phyloP scores from a whole-genome alignment of 2,113 vertebrate species.

The Grammomys surdaster region DNA sequence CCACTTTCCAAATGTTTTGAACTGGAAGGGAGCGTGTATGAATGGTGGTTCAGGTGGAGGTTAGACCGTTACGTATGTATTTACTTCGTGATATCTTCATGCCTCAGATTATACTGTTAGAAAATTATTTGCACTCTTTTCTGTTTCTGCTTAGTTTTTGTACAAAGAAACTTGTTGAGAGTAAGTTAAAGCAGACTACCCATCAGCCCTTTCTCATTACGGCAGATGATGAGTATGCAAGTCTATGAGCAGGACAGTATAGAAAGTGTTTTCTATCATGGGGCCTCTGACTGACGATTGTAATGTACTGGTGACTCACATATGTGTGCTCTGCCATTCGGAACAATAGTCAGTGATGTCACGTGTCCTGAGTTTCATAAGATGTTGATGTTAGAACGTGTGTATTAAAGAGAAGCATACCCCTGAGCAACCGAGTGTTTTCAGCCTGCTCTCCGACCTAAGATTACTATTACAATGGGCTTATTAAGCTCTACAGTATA shows the following conservation, averaged over 20 bases:
- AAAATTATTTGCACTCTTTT: constrained; percentile 36
- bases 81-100: constrained; percentile 55
- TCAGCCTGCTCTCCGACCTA: neutral
- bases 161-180: constrained; percentile 38
- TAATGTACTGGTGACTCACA: neutral
- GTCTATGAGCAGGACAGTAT: too few species aligned
- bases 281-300: constrained; percentile 19
- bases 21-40: constrained; percentile 94
- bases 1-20: constrained; percentile 96
- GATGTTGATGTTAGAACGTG: neutral
- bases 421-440: neutral
- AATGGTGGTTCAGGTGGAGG: constrained; percentile 99
- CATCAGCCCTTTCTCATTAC: neutral
- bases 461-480: neutral
- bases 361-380: neutral
- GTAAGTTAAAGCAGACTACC: neutral
- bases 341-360: neutral
- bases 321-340: neutral
- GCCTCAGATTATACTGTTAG: constrained; percentile 35
- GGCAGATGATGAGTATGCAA: neutral
- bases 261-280: neutral
- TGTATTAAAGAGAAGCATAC: constrained; percentile 14
- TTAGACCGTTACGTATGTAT: constrained; percentile 95
- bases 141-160: constrained; percentile 33
- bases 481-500: neutral